Evolutionary conservation across 2,113 vertebrate genomes (phyloP).

Genomic region (Crocuta crocuta): DNA sequence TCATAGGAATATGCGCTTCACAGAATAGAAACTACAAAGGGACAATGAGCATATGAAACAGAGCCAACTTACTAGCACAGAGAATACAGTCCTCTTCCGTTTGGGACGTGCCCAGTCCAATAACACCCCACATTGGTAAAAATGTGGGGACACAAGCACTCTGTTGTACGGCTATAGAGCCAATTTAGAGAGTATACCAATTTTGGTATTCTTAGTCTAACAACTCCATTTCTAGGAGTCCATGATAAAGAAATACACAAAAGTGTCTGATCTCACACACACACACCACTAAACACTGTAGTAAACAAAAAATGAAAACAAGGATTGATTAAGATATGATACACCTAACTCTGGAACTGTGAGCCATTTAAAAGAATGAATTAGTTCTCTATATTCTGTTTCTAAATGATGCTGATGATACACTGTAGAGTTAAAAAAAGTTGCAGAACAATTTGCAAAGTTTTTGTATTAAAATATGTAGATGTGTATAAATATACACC

Average conservation of each 20-base stretch:
- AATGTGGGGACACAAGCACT: not conserved
- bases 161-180: not conserved
- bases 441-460: not conserved
- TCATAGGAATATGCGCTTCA: not conserved
- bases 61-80: not conserved
- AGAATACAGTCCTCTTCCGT: not conserved
- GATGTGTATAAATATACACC: not conserved
- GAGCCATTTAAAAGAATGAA: not conserved
- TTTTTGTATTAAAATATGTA: not conserved
- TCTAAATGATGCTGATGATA: not conserved
- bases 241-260: not conserved
- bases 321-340: not conserved
- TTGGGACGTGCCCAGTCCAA: not conserved
- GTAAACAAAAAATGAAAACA: slow-evolving; percentile 28
- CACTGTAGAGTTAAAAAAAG: not conserved
- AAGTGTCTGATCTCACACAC: not conserved
- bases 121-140: not conserved
- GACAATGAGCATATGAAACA: not conserved
- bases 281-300: not conserved
- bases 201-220: not conserved
- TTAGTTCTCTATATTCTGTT: not conserved
- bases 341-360: not conserved
- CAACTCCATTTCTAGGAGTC: not conserved
- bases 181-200: not conserved
- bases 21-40: not conserved